Percentiles rank a stretch among this genome's conserved stretches.
Evolutionary conservation across 2,797 vertebrate species (phyloP).

Genomic region (Parotocinclus haroldoi): DNA sequence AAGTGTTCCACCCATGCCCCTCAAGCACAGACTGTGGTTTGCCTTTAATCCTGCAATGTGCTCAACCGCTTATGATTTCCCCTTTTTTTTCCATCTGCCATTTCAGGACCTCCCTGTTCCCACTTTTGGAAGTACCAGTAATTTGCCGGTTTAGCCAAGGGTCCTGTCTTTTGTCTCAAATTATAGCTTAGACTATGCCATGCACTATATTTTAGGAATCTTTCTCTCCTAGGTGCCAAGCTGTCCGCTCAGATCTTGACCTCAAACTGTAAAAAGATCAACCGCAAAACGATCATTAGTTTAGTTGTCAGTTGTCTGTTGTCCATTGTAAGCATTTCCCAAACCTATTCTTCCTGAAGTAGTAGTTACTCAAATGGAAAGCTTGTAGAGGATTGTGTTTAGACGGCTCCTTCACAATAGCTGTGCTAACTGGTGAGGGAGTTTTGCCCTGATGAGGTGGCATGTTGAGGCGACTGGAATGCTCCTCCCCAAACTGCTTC

Average conservation of each 20-base stretch:
- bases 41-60: slow-evolving; percentile 31
- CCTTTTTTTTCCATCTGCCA: slow-evolving; percentile 55
- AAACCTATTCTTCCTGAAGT: slow-evolving; percentile 6
- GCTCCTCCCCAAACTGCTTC: slow-evolving; percentile 5
- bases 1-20: slow-evolving; percentile 44
- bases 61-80: slow-evolving; percentile 51
- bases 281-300: background rate
- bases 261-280: background rate
- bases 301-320: background rate
- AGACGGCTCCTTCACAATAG: slow-evolving; percentile 8
- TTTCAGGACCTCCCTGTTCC: slow-evolving; percentile 39
- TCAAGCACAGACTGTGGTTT: slow-evolving; percentile 57
- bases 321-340: background rate
- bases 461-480: slow-evolving; percentile 15
- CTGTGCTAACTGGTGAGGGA: slow-evolving; percentile 2
- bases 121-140: slow-evolving; percentile 29
- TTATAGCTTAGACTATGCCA: background rate
- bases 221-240: background rate
- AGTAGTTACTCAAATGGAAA: slow-evolving; percentile 1
- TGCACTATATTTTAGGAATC: no score
- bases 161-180: background rate
- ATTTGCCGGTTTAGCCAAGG: slow-evolving; percentile 12
- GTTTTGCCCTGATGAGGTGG: slow-evolving; percentile 21
- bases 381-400: slow-evolving; percentile 6
- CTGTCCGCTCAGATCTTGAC: background rate